Percentiles rank a stretch among this genome's conserved stretches.
phyloP scores from a whole-genome alignment of 2,113 vertebrate species.

The Steatornis caripensis region DNA sequence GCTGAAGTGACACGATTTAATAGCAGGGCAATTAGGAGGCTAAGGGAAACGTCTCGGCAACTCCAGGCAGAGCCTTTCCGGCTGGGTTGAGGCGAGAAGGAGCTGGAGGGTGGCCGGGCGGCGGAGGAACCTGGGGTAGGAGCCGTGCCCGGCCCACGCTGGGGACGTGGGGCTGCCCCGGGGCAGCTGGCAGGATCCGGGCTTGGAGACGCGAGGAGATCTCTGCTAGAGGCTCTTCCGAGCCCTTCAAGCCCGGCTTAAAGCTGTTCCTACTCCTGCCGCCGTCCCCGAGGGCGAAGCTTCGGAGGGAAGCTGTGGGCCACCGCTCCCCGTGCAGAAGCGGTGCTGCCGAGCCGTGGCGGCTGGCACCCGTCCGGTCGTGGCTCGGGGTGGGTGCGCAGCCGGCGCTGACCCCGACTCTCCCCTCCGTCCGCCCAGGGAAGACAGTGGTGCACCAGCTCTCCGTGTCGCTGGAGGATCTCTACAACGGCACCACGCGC shows the following conservation, averaged over 20 bases:
- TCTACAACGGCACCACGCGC: constrained; percentile 61
- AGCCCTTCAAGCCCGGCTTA: background rate
- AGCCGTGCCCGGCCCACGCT: background rate
- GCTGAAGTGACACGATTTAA: constrained; percentile 42
- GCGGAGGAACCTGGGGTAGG: background rate
- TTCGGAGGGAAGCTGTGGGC: no score
- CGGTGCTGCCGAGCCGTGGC: background rate
- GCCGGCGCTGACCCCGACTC: accelerated
- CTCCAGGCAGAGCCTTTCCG: background rate
- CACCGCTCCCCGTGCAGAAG: no score
- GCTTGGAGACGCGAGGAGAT: background rate
- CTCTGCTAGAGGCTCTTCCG: background rate
- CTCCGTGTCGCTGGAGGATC: constrained; percentile 50
- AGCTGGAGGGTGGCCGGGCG: background rate
- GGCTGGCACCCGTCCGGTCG: accelerated
- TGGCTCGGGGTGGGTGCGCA: accelerated
- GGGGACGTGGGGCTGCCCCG: accelerated
- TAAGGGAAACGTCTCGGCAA: background rate
- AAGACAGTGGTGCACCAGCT: constrained; percentile 65
- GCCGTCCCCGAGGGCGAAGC: no score
- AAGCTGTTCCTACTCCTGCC: no score
- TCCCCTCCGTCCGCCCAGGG: background rate
- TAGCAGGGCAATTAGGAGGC: constrained; percentile 13
- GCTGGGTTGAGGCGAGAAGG: background rate
- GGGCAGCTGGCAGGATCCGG: accelerated